Evolutionary conservation across 1,140 invertebrate genomes (phyloP).

Genomic region (Solenopsis fugax): DNA sequence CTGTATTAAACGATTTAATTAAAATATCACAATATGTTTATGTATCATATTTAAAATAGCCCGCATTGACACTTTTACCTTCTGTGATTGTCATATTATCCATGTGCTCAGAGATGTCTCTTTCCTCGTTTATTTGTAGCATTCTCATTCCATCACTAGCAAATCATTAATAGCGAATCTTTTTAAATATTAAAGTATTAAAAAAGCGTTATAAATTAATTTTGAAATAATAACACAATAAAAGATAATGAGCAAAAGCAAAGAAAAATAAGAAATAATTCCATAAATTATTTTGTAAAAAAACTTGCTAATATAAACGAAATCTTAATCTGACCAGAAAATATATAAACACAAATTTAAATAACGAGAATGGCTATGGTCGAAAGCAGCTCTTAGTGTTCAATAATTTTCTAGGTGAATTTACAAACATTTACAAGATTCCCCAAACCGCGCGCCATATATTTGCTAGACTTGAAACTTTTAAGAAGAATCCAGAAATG

Average conservation of each 20-base stretch:
- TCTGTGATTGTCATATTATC: background rate
- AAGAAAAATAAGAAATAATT: background rate
- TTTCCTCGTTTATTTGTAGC: background rate
- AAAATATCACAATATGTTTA: background rate
- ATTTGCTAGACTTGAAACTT: no score
- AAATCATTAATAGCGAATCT: background rate
- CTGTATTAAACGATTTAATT: constrained; percentile 24
- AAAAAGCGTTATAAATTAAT: background rate
- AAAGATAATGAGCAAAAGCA: background rate
- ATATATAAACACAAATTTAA: no score
- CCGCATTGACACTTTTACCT: background rate
- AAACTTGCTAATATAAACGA: no score
- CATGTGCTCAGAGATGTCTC: background rate
- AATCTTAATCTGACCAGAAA: no score
- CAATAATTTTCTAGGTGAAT: no score
- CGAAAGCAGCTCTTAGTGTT: no score
- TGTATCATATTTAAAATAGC: background rate
- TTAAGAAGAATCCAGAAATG: no score
- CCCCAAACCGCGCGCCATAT: no score
- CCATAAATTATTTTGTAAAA: background rate
- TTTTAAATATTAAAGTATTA: background rate
- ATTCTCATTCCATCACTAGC: background rate
- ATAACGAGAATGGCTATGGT: no score
- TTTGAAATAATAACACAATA: background rate
- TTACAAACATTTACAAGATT: no score